Evolutionary conservation across 2,113 vertebrate genomes (phyloP).

Genomic region (Myiagra hebetior): DNA sequence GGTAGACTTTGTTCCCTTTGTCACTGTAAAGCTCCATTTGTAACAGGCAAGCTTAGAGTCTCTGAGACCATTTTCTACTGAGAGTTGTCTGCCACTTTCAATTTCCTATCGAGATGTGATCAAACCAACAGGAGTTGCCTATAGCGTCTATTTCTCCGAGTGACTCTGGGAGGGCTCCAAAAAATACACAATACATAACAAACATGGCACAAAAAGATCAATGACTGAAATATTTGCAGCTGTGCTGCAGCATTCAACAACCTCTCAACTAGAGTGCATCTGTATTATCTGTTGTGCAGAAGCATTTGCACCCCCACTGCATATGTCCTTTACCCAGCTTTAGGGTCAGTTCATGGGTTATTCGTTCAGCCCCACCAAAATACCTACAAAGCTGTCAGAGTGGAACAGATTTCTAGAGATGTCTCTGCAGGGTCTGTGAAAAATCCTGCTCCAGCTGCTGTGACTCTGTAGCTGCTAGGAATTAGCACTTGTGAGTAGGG

Average conservation of each 20-base stretch:
- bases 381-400: background rate
- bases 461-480: background rate
- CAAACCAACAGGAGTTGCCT: background rate
- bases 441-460: background rate
- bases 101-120: background rate
- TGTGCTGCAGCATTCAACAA: background rate
- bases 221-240: background rate
- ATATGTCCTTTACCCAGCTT: background rate
- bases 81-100: background rate
- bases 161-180: background rate
- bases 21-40: background rate
- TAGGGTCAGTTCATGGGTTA: background rate
- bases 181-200: background rate
- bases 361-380: background rate
- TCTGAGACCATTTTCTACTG: background rate
- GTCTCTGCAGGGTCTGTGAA: background rate
- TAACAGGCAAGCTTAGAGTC: background rate
- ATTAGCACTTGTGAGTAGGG: background rate
- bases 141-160: background rate
- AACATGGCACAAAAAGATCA: background rate
- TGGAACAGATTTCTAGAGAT: background rate
- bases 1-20: background rate
- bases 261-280: background rate
- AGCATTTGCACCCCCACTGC: accelerated
- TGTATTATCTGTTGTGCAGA: background rate